phyloP scores from a whole-genome alignment of 2,113 vertebrate species.

The Dissostichus mawsoni region DNA sequence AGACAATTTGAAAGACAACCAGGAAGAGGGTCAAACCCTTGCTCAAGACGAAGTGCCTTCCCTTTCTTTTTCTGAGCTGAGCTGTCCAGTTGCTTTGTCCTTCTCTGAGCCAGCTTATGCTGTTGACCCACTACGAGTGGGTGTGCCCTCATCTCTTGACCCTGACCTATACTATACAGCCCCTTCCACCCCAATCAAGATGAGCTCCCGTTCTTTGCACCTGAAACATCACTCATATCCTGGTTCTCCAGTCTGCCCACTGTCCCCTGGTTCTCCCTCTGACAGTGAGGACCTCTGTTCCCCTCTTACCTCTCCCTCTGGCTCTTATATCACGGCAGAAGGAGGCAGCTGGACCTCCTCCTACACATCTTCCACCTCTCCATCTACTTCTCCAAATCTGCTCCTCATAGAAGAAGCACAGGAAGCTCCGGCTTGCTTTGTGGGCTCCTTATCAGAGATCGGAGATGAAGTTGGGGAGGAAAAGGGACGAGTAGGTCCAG shows the following conservation, averaged over 20 bases:
- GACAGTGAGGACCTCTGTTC: slow-evolving; percentile 88
- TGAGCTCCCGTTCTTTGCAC: slow-evolving; percentile 75
- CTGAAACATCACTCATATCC: slow-evolving; percentile 78
- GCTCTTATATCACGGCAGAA: slow-evolving; percentile 95
- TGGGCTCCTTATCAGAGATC: slow-evolving; percentile 82
- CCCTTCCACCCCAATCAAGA: slow-evolving; percentile 91
- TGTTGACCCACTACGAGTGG: slow-evolving; percentile 83
- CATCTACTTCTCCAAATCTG: slow-evolving; percentile 90
- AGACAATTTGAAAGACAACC: slow-evolving; percentile 62
- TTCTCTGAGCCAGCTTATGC: slow-evolving; percentile 83
- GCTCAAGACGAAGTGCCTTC: slow-evolving; percentile 92
- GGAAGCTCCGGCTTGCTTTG: slow-evolving; percentile 82
- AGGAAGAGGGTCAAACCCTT: slow-evolving; percentile 67
- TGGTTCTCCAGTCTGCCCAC: slow-evolving; percentile 80
- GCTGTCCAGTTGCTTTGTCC: slow-evolving; percentile 81
- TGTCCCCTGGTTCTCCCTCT: slow-evolving; percentile 80
- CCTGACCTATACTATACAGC: slow-evolving; percentile 92
- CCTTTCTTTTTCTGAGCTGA: slow-evolving; percentile 80
- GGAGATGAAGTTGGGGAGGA: slow-evolving; percentile 84
- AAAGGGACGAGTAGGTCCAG: slow-evolving; percentile 58
- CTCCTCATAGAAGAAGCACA: slow-evolving; percentile 84
- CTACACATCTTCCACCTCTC: slow-evolving; percentile 87
- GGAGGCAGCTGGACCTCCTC: slow-evolving; percentile 94
- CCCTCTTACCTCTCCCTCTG: slow-evolving; percentile 92
- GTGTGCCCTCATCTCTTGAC: slow-evolving; percentile 81